phyloP scores from a whole-genome alignment of 2,888 invertebrate species.

The Himalopsyche tibetana region DNA sequence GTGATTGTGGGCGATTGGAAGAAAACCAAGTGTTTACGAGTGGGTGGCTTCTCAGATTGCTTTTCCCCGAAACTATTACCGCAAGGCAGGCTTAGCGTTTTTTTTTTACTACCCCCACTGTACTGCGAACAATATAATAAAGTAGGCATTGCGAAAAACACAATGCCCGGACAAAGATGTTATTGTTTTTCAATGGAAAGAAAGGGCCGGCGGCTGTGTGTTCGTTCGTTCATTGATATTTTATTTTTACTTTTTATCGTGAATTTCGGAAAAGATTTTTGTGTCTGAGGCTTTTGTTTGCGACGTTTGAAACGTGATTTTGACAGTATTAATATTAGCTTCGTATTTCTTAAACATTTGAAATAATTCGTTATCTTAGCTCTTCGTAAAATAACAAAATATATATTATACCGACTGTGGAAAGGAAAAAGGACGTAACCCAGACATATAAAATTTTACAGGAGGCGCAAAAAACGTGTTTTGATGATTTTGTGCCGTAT shows the following conservation, averaged over 20 bases:
- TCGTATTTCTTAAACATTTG: too few relatives aligned
- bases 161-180: constrained; percentile 19
- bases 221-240: background rate
- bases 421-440: too few relatives aligned
- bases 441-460: too few relatives aligned
- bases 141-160: background rate
- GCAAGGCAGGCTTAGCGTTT: background rate
- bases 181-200: constrained; percentile 15
- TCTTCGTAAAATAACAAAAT: too few relatives aligned
- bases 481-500: too few relatives aligned
- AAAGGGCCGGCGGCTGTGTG: background rate
- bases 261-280: constrained; percentile 1
- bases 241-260: background rate
- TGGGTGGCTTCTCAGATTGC: constrained; percentile 12
- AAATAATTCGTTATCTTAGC: too few relatives aligned
- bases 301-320: background rate
- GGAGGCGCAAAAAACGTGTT: too few relatives aligned
- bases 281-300: background rate
- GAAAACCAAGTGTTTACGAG: background rate
- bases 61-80: constrained; percentile 30
- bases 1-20: too few relatives aligned
- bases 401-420: too few relatives aligned
- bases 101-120: background rate
- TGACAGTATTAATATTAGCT: background rate
- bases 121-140: background rate